Percentiles rank a stretch among this genome's conserved stretches.
Evolutionary conservation across 2,113 vertebrate species (phyloP).

Genomic region (Saccopteryx bilineata): DNA sequence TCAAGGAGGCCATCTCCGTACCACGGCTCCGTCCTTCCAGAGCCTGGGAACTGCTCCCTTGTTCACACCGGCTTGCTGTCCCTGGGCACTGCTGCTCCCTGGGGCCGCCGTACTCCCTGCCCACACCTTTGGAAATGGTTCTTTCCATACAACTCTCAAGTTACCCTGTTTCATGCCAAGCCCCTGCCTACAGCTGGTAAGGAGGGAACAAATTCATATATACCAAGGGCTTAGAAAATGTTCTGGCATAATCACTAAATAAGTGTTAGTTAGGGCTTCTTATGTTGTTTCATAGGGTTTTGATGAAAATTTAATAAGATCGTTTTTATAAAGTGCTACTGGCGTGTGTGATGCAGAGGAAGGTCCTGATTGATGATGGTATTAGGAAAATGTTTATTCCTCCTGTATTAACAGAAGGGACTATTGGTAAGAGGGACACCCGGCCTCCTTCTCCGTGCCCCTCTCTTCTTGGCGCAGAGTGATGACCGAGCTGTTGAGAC

Average conservation of each 20-base stretch:
- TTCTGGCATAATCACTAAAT: background rate
- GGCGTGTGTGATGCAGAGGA: background rate
- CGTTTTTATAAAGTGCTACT: background rate
- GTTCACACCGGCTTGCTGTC: background rate
- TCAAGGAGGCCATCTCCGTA: background rate
- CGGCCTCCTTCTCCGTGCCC: background rate
- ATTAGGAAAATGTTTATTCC: background rate
- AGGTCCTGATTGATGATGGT: background rate
- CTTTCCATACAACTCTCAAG: background rate
- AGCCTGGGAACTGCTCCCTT: background rate
- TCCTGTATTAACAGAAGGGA: background rate
- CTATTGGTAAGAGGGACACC: background rate
- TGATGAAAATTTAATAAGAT: background rate
- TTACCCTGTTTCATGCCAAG: background rate
- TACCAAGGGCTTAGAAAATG: background rate
- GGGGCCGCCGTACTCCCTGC: background rate
- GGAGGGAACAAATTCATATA: background rate
- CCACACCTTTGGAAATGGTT: background rate
- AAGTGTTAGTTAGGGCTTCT: background rate
- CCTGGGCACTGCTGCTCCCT: background rate
- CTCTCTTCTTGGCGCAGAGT: background rate
- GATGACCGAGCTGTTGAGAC: background rate
- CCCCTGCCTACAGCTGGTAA: background rate
- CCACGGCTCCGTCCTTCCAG: background rate
- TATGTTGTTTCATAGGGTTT: background rate